Base-by-base conservation (phyloP, 1,140 invertebrate species). In the Penaeus vannamei region DNA sequence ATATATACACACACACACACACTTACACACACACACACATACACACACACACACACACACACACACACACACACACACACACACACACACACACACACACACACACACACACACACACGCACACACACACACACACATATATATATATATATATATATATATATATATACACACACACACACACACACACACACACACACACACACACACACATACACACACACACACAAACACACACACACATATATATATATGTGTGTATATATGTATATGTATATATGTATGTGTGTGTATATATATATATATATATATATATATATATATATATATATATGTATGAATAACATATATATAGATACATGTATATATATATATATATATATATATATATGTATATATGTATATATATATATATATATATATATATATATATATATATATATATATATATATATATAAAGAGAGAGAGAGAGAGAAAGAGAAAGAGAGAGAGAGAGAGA, bases 381-480 rank as follows among this genome's bases (percentile, higher is more conserved):
- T 66, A 66, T 66, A 66, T 66, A 66, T 66, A 66, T 66, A 66
- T 66, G 19, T 66, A 66, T 66, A 66, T 66, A 66, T 66, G 19
- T 66, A 66, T 66, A 66, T 66, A 66, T 66, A 66, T 66, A 66
- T 66, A 66, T 76, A 72, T 76, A 32, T 76, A 32, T 76, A 32
- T 76, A 76, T 76, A 32, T 76, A 76, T 76, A 76, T 76, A 76
- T 76, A 76, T 76, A 76, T 76, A 76, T 76, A 76, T 76, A 76
- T 76, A 76, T 76, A 72, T 76, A 76, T 29, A 76, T 76, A 76
- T 76, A 29, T 14, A 76, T 76, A 76, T 76, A 72, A n/a, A n/a
- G n/a, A n/a, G n/a, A n/a, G n/a, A 64, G 62, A 64, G 62, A n/a
- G 62, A n/a, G n/a, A 1, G 4, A 64, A 4, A 64, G 62, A 64